A percentile compares a stretch with the other conserved stretches of the same genome.
These are phyloP conservation scores for Syrista parreyssii DNA, from an alignment of 2,888 invertebrate species.

Conservation along the genomic window DNA sequence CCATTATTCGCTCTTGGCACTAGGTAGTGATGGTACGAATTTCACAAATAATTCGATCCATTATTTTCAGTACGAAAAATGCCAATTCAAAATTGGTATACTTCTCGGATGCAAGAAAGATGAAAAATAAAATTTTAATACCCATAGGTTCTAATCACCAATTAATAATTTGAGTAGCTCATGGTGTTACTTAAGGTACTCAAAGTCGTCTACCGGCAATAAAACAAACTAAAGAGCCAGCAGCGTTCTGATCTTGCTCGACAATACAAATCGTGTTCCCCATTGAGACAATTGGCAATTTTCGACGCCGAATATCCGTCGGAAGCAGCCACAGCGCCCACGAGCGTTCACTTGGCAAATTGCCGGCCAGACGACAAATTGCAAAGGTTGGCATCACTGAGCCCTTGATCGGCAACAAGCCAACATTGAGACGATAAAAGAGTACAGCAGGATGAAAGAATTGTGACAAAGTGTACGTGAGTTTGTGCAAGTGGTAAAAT, in stretches of 20 bases:
- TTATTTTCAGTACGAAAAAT: not conserved
- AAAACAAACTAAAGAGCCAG: not conserved
- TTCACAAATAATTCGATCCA: not conserved
- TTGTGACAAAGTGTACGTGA: not conserved
- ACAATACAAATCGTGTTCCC: conserved; percentile 54
- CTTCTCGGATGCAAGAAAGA: not conserved
- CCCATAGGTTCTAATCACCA: not conserved
- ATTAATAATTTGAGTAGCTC: not conserved
- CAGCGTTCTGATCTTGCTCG: not conserved
- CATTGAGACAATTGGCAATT: conserved; percentile 65
- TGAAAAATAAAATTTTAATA: not conserved
- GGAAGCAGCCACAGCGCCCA: conserved; percentile 57
- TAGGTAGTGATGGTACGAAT: not conserved
- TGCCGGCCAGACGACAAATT: conserved; percentile 60
- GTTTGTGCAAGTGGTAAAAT: not conserved
- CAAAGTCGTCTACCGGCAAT: not conserved
- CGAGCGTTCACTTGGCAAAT: conserved; percentile 58
- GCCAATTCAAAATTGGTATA: not conserved
- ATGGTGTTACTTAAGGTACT: not conserved
- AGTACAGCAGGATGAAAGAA: not conserved
- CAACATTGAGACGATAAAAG: not conserved
- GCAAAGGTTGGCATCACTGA: conserved; percentile 35
- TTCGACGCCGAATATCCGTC: conserved; percentile 62
- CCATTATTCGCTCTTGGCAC: not conserved
- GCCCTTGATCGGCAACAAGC: not conserved